Evolutionary conservation across 2,797 vertebrate species (phyloP).

Genomic region (Ceyx erithaca): DNA sequence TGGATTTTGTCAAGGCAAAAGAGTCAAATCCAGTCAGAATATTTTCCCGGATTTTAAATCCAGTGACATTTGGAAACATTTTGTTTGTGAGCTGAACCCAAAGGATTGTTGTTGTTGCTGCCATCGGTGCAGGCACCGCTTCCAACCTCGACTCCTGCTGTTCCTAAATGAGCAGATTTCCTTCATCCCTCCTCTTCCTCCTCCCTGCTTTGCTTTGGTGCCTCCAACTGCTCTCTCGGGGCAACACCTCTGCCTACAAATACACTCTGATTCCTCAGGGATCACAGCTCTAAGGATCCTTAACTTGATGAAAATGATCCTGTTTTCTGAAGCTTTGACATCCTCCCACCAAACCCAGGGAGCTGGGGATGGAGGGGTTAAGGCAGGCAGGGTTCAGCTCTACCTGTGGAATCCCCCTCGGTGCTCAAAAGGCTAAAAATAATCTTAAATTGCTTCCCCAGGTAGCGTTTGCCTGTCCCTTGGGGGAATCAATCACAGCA

Average conservation of each 20-base stretch:
- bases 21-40: slow-evolving; percentile 47
- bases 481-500: slow-evolving; percentile 66
- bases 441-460: slow-evolving; percentile 71
- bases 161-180: neutral
- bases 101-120: neutral
- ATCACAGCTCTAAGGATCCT: neutral
- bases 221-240: neutral
- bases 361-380: neutral
- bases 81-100: neutral
- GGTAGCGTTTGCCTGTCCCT: slow-evolving; percentile 52
- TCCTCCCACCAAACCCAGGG: neutral
- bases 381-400: neutral
- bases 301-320: neutral
- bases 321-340: neutral
- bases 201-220: neutral
- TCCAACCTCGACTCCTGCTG: neutral
- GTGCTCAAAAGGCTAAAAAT: slow-evolving; percentile 58
- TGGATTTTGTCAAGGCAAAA: neutral
- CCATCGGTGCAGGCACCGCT: neutral
- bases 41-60: slow-evolving; percentile 23
- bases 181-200: neutral
- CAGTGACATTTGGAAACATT: slow-evolving; percentile 44
- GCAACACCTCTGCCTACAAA: neutral
- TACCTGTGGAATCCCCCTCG: neutral
- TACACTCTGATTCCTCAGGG: neutral